phyloP scores from a whole-genome alignment of 2,888 invertebrate genomes.

The Drosophila anceps region DNA sequence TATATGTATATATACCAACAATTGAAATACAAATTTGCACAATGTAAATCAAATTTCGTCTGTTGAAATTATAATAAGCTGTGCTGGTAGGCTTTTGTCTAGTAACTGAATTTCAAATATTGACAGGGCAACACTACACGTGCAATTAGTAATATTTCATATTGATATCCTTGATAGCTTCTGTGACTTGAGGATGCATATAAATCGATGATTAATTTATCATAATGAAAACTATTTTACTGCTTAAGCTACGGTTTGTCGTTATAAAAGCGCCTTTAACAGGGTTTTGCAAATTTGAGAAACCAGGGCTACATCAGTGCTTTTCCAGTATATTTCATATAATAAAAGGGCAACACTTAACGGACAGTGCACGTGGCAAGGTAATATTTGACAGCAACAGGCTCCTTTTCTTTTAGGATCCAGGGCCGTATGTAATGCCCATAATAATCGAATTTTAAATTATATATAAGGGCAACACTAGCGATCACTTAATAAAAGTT shows the following conservation, averaged over 20 bases:
- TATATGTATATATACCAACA: background rate
- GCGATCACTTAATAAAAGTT: background rate
- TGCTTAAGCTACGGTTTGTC: background rate
- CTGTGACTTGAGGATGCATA: background rate
- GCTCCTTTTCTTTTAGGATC: background rate
- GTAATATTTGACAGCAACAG: too few relatives aligned
- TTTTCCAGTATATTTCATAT: background rate
- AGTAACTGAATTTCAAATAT: background rate
- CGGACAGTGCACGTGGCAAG: background rate
- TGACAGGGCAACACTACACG: background rate
- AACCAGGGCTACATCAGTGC: background rate
- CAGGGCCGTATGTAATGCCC: background rate
- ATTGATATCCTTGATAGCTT: background rate
- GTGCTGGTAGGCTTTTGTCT: background rate
- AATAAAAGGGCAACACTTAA: background rate
- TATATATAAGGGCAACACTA: background rate
- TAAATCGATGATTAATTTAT: background rate
- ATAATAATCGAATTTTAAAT: background rate
- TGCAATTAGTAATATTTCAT: background rate
- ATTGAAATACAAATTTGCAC: background rate
- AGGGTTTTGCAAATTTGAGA: background rate
- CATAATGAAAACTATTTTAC: background rate
- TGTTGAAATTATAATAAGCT: background rate
- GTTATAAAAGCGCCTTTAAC: background rate
- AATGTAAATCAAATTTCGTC: background rate